Evolutionary conservation across 2,888 invertebrate species (phyloP).

Genomic region (Phengaris arion): DNA sequence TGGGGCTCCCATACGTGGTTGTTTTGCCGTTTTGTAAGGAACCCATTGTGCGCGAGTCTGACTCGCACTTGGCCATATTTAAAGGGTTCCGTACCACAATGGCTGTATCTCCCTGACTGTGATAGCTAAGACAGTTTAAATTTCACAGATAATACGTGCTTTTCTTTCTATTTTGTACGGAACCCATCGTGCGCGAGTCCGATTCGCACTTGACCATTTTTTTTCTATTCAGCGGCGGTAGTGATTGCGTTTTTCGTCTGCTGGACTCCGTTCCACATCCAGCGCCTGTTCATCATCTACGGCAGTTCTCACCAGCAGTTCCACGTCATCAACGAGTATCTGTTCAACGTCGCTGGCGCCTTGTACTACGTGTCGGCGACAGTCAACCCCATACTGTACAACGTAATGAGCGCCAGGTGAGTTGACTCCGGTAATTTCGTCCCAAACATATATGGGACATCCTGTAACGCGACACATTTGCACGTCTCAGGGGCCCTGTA

Average conservation of each 20-base stretch:
- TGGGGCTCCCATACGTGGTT: too few relatives aligned
- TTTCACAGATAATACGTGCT: too few relatives aligned
- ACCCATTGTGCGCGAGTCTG: too few relatives aligned
- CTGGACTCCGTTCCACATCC: conserved; percentile 97
- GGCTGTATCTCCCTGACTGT: too few relatives aligned
- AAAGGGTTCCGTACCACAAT: too few relatives aligned
- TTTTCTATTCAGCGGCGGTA: conserved; percentile 87
- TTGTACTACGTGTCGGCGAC: conserved; percentile 92
- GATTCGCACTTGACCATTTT: background rate
- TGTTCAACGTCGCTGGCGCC: conserved; percentile 90
- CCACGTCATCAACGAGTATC: conserved; percentile 85
- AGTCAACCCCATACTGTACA: conserved; percentile 92
- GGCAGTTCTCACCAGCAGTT: conserved; percentile 81
- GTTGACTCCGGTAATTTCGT: background rate
- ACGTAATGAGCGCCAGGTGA: conserved; percentile 84
- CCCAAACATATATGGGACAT: too few relatives aligned
- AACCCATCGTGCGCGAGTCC: too few relatives aligned
- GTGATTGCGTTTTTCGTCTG: conserved; percentile 96
- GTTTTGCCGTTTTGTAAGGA: too few relatives aligned
- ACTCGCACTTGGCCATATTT: background rate
- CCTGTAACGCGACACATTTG: too few relatives aligned
- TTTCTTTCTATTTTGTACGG: too few relatives aligned
- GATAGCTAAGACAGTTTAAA: too few relatives aligned
- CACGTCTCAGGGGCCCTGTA: too few relatives aligned
- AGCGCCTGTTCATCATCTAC: conserved; percentile 90